Evolutionary conservation across 2,797 vertebrate genomes (phyloP).

Genomic region (Galagoides demidoff): DNA sequence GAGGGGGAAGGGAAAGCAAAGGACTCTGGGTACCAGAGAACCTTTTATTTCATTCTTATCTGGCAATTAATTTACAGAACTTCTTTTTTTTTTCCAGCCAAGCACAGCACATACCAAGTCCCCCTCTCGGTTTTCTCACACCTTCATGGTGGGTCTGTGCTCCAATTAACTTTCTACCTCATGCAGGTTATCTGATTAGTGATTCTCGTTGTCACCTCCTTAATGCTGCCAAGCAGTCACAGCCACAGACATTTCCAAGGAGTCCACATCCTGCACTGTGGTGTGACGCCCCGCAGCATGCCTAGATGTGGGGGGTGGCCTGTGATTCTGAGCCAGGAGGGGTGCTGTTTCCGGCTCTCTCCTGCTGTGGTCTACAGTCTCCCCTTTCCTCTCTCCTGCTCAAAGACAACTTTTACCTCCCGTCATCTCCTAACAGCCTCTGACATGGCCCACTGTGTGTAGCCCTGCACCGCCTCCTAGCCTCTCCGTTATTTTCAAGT

Average conservation of each 20-base stretch:
- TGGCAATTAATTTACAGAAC: slow-evolving; percentile 49
- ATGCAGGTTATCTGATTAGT: slow-evolving; percentile 51
- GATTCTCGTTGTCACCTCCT: neutral
- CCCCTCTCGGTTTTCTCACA: slow-evolving; percentile 32
- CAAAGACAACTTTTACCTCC: neutral
- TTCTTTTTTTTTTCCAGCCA: neutral
- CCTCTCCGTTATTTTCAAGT: neutral
- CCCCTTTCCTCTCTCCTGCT: neutral
- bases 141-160: slow-evolving; percentile 48
- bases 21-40: neutral
- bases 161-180: slow-evolving; percentile 71
- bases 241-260: neutral
- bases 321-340: neutral
- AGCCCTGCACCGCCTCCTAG: neutral
- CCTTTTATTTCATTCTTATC: neutral
- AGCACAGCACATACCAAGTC: neutral
- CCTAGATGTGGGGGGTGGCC: no score
- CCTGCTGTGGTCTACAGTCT: neutral
- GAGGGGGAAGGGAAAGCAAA: neutral
- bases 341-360: neutral
- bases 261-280: neutral
- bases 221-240: neutral
- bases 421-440: neutral
- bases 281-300: neutral
- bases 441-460: neutral